A percentile compares a stretch with the other conserved stretches of the same genome.
Evolutionary conservation across 2,113 vertebrate species (phyloP).

Genomic region (Drymodes brunneopygia): DNA sequence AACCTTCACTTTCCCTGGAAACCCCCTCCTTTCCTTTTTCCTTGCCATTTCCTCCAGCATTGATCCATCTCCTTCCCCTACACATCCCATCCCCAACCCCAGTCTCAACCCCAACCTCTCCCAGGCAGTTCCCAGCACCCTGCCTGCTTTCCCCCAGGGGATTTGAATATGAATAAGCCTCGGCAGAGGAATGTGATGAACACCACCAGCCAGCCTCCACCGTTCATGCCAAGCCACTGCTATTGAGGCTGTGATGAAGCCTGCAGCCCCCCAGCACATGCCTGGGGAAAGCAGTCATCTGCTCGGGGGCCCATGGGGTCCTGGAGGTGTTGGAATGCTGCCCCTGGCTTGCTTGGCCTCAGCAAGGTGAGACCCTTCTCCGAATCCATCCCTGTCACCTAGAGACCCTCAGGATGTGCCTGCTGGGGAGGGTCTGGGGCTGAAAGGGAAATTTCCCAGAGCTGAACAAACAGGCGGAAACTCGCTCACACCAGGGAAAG

Average conservation of each 20-base stretch:
- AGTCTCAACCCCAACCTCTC: background rate
- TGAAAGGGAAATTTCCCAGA: conserved; percentile 49
- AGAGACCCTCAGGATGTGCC: background rate
- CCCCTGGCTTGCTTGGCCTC: fast-evolving
- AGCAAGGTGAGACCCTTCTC: background rate
- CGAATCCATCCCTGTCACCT: background rate
- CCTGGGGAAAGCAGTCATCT: background rate
- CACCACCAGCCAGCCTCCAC: background rate
- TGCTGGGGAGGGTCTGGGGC: background rate
- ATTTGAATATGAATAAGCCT: conserved; percentile 68
- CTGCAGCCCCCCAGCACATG: background rate
- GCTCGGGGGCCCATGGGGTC: fast-evolving
- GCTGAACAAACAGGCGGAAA: conserved; percentile 33
- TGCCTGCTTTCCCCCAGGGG: background rate
- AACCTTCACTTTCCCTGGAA: background rate
- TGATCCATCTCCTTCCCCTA: background rate
- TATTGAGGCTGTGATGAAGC: background rate
- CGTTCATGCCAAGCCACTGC: background rate
- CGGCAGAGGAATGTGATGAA: background rate
- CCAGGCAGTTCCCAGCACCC: background rate
- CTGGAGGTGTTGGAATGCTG: background rate
- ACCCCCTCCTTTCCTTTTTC: background rate
- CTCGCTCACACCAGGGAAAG: conserved; percentile 14
- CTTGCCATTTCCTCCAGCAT: fast-evolving
- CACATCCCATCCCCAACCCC: background rate